Base-by-base conservation (phyloP, 2,113 vertebrate genomes). In the Pitta sordida region DNA sequence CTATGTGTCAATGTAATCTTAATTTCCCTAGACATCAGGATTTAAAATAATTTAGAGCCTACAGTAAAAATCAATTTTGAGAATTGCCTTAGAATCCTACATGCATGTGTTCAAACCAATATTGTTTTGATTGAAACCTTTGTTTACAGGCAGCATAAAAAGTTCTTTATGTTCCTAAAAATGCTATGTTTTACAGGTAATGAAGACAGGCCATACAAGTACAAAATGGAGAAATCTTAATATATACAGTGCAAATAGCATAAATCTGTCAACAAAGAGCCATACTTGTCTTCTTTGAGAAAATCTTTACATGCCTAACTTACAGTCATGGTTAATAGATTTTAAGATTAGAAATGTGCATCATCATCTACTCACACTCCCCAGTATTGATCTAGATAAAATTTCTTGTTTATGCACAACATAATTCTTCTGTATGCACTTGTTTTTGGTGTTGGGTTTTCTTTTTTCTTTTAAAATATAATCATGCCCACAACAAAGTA, bases 11-110 rank as follows among this genome's bases (percentile, higher is more conserved):
- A 23, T 86, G 59, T 65, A 73, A 83, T 44, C 71, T 71, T 91
- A 80, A 92, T 92, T 86, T 92, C 77, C 83, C 87, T n/a, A 77
- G 86, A 52, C n/a, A 65, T 60, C 13, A 9, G 68, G 36, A 19
- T 86, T 88, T 83, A 69, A 92, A 91, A 77, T 83, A 80, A 80
- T 88, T 77, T 83, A 86, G 27, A 91, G 16, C 41, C 68, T 80
- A 64, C 39, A 80, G 26, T 59, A 94, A 88, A 96, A 83, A 71
- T 83, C 39, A 79, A 19, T 92, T 80, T 80, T 80, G 80, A 88
- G 71, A 56, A 88, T 88, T 80, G 60, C 53, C 27, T 86, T 79
- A 21, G 59, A 91, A 83, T 83, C n/a, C 10, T 93, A 46, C 71
- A 88, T 55, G n/a, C 10, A 9, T 15, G 7, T 2, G 0, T 69